phyloP scores from a whole-genome alignment of 2,797 vertebrate species.

The Cheracebus regulus region DNA sequence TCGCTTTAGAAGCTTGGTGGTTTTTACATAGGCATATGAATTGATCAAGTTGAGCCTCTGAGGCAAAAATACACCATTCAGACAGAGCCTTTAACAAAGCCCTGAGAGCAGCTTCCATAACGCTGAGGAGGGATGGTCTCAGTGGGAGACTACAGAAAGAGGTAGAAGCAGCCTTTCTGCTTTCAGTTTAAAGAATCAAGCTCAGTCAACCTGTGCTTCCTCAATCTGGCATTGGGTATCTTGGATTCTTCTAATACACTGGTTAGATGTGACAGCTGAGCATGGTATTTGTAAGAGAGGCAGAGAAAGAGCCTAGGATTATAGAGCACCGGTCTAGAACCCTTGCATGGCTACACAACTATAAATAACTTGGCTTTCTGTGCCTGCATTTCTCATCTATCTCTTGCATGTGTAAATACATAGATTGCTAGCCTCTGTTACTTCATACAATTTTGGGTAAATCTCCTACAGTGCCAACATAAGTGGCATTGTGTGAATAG shows the following conservation, averaged over 20 bases:
- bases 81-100: neutral
- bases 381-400: neutral
- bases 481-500: neutral
- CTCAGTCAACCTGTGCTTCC: neutral
- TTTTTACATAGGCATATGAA: neutral
- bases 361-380: neutral
- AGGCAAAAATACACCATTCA: neutral
- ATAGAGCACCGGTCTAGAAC: neutral
- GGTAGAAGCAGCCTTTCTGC: neutral
- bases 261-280: neutral
- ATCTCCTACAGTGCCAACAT: neutral
- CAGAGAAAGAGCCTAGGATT: neutral
- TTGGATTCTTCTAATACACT: neutral
- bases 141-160: neutral
- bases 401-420: neutral
- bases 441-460: neutral
- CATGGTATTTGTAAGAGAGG: neutral
- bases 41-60: neutral
- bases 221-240: neutral
- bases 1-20: neutral
- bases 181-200: neutral
- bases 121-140: neutral
- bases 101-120: neutral
- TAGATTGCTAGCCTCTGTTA: neutral
- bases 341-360: fast-evolving